Evolutionary conservation across 2,113 vertebrate genomes (phyloP), one percentile per base, ranked within the genome.

Genomic region (Corvus cornix): DNA sequence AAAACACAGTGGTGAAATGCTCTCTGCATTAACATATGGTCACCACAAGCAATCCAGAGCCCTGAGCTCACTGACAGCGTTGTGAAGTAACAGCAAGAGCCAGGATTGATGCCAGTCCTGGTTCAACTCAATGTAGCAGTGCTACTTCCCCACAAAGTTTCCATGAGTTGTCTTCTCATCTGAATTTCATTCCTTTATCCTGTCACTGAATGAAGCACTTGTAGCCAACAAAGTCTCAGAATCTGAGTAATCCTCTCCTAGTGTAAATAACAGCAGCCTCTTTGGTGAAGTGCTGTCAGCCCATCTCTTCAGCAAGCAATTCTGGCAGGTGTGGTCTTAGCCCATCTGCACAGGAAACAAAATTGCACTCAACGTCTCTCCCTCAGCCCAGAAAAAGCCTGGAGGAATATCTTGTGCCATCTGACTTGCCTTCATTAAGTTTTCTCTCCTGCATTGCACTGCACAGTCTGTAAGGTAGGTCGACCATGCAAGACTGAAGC

Each of bases 401-500:
- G 70, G 58, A 95, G 88, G 60, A 87, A 55, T 55, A 91, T 11
- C 51, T 76, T 77, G 44, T 73, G 68, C 72, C 67, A 26, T 75
- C 63, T 69, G 67, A 83, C 68, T 80, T 67, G 70, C 39, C 81
- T 94, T 78, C 84, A 75, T 87, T 87, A 76, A 75, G 59, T 83
- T 84, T 84, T 78, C 63, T 81, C 72, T 93, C 52, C 62, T 75
- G 81, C 84, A 93, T 80, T 75, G 49, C 44, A 44, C 85, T 72
- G 83, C 72, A 69, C 51, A 84, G 70, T 53, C 69, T 28, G 27
- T 89, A 91, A 96, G 88, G 84, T 49, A 93, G 58, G 58, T 63
- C 87, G 84, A 87, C 85, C 84, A 44, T 87, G 86, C 87, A 81
- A 93, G 81, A 88, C 78, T 46, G 78, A 92, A 92, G 66, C 84